phyloP scores from a whole-genome alignment of 2,888 invertebrate species.

The Lasioglossum vierecki region DNA sequence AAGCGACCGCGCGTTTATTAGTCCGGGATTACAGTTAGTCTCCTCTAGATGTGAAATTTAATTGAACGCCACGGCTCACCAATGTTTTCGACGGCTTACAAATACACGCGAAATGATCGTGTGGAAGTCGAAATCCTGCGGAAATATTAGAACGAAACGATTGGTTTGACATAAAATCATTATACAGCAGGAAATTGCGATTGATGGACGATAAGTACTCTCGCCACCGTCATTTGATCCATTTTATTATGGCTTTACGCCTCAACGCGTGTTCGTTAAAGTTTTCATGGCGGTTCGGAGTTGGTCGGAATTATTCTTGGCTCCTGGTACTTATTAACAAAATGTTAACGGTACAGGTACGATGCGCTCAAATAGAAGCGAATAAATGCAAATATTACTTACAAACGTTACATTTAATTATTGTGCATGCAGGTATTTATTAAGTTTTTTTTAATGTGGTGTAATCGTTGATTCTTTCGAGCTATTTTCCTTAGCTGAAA shows the following conservation, averaged over 20 bases:
- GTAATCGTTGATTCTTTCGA: neutral
- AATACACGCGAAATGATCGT: neutral
- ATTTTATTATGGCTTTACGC: neutral
- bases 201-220: neutral
- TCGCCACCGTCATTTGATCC: neutral
- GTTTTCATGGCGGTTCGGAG: neutral
- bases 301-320: neutral
- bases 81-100: neutral
- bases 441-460: neutral
- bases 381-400: neutral
- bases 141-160: neutral
- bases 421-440: neutral
- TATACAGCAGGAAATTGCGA: neutral
- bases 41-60: slow-evolving; percentile 32
- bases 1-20: slow-evolving; percentile 53
- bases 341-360: neutral
- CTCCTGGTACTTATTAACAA: neutral
- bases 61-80: slow-evolving; percentile 29
- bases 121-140: neutral
- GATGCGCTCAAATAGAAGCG: neutral
- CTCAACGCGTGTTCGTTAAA: neutral
- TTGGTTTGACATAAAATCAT: neutral
- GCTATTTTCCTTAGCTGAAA: too few relatives aligned
- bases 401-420: neutral
- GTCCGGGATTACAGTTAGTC: slow-evolving; percentile 49